A percentile compares a stretch with the other conserved stretches of the same genome.
Evolutionary conservation across 2,113 vertebrate species (phyloP).

Genomic region (Toxostoma redivivum): DNA sequence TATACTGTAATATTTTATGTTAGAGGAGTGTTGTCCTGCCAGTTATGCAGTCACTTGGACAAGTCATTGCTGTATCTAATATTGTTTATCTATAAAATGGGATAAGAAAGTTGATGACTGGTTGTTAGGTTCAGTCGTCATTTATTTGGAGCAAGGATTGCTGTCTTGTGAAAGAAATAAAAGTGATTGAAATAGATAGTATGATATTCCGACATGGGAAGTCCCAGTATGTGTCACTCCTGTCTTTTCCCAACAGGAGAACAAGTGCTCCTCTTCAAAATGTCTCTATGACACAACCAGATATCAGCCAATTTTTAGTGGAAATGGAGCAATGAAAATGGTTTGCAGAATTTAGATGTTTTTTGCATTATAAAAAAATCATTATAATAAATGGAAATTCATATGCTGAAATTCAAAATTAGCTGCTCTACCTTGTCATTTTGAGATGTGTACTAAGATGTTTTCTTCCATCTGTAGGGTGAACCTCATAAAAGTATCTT

Average conservation of each 20-base stretch:
- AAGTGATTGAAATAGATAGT: background rate
- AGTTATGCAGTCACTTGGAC: background rate
- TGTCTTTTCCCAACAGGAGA: background rate
- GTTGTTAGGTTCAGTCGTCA: background rate
- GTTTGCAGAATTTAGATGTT: background rate
- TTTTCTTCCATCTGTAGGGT: background rate
- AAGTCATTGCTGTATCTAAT: background rate
- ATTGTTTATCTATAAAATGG: background rate
- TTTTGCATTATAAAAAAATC: background rate
- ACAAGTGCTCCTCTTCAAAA: background rate
- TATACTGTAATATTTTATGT: background rate
- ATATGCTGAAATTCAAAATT: background rate
- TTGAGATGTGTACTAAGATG: background rate
- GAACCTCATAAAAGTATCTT: background rate
- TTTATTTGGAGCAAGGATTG: background rate
- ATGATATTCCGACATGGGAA: background rate
- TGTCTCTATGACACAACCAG: background rate
- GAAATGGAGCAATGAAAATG: background rate
- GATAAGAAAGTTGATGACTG: background rate
- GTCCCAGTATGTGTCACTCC: background rate
- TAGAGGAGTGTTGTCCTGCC: background rate
- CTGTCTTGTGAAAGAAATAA: background rate
- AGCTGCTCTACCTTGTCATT: background rate
- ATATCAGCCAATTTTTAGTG: background rate
- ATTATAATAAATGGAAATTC: background rate